Evolutionary conservation across 1,140 invertebrate genomes (phyloP).

Genomic region (Chironomus tepperi): DNA sequence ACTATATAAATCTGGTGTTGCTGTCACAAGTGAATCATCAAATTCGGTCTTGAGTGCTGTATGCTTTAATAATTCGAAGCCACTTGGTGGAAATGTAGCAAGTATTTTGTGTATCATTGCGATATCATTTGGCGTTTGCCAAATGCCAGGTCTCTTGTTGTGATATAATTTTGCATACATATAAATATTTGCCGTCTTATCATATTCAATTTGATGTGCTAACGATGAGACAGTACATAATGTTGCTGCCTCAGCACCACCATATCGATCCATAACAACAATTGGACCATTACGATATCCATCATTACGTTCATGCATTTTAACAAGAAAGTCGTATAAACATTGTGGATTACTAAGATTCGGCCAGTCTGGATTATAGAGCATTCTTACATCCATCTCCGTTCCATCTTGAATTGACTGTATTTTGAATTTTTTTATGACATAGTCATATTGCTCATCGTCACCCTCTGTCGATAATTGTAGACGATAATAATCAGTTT

Average conservation of each 20-base stretch:
- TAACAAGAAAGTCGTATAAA: conserved; percentile 65
- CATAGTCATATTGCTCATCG: conserved; percentile 46
- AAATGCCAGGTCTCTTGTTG: conserved; percentile 72
- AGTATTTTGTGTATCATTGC: conserved; percentile 40
- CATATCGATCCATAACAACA: conserved; percentile 83
- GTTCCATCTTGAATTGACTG: conserved; percentile 89
- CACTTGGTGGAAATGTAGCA: conserved; percentile 39
- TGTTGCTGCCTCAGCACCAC: conserved; percentile 70
- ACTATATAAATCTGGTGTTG: conserved; percentile 29
- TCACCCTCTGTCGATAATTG: conserved; percentile 43
- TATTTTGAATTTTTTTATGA: conserved; percentile 65
- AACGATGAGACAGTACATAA: conserved; percentile 73
- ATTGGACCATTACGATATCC: conserved; percentile 85
- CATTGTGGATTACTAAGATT: conserved; percentile 53
- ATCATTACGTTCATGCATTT: conserved; percentile 70
- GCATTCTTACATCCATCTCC: conserved; percentile 81
- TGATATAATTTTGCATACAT: conserved; percentile 80
- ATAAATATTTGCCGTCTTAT: conserved; percentile 73
- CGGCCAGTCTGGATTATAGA: conserved; percentile 74
- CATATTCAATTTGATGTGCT: conserved; percentile 67
- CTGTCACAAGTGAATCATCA: conserved; percentile 37
- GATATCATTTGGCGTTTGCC: conserved; percentile 53
- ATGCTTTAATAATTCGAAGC: conserved; percentile 36
- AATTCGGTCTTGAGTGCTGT: conserved; percentile 40
- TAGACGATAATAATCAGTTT: conserved; percentile 40